Conservation (phyloP, 2,113 vertebrate species). For the Megaceryle torquata region DNA sequence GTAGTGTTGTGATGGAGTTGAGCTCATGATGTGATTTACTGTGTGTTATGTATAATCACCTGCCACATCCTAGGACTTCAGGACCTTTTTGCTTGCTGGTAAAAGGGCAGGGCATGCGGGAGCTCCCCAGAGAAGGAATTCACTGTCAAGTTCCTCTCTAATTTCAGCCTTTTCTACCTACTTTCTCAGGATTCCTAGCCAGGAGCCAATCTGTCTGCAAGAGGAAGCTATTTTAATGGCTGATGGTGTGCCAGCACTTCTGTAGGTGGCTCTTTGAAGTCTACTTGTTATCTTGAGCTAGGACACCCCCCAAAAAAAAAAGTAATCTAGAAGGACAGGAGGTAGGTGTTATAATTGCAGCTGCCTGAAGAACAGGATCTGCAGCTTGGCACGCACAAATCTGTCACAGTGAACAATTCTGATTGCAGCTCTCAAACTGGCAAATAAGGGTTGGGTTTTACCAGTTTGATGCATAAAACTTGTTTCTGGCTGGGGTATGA, state of each 20-base stretch:
- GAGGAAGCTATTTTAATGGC: background rate
- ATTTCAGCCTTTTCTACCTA: background rate
- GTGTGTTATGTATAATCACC: background rate
- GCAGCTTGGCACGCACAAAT: background rate
- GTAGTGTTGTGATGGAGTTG: background rate
- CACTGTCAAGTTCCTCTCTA: background rate
- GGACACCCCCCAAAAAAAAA: background rate
- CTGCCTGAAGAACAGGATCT: background rate
- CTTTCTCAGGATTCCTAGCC: background rate
- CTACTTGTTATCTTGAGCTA: background rate
- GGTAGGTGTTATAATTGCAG: background rate
- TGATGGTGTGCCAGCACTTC: background rate
- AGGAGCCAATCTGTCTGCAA: constrained; percentile 45
- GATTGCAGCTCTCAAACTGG: background rate
- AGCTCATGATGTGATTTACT: background rate
- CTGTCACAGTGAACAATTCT: background rate
- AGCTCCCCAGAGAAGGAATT: background rate
- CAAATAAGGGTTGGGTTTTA: background rate
- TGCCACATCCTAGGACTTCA: background rate
- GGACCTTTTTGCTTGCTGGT: background rate
- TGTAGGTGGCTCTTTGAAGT: constrained; percentile 23
- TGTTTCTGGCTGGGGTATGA: background rate
- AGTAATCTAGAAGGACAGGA: background rate
- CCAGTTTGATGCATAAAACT: background rate
- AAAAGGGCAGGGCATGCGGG: background rate